Evolutionary conservation across 1,140 invertebrate species (phyloP).

Genomic region (Cataglyphis hispanica): DNA sequence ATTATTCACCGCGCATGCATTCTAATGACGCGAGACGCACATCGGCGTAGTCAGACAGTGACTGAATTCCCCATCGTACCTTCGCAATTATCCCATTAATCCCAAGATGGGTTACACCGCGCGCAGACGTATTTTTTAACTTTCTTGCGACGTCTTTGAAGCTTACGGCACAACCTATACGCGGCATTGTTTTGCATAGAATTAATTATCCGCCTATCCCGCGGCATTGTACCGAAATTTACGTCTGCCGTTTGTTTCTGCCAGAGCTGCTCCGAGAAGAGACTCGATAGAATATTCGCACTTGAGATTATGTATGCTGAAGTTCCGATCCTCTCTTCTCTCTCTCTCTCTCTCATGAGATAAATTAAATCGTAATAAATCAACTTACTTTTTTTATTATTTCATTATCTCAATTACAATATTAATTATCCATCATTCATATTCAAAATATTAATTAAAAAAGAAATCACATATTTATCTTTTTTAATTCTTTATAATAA

Average conservation of each 20-base stretch:
- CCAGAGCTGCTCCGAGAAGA: neutral
- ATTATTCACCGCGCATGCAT: conserved; percentile 46
- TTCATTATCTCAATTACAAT: neutral
- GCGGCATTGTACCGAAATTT: conserved; percentile 62
- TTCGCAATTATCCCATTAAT: conserved; percentile 63
- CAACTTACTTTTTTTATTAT: neutral
- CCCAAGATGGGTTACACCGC: conserved; percentile 33
- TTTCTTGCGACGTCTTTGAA: conserved; percentile 40
- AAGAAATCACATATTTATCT: neutral
- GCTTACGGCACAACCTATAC: conserved; percentile 33
- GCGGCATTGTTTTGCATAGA: conserved; percentile 27
- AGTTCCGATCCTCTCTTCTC: neutral
- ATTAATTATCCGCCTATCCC: conserved; percentile 59
- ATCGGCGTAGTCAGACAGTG: conserved; percentile 48
- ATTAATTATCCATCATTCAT: neutral
- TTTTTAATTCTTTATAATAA: conserved; percentile 1
- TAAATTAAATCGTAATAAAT: neutral
- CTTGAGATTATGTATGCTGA: neutral
- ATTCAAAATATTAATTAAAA: neutral
- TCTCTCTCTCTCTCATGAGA: neutral
- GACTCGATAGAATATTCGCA: neutral
- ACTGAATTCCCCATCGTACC: conserved; percentile 55
- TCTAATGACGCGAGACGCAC: conserved; percentile 39
- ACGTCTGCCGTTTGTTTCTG: conserved; percentile 58
- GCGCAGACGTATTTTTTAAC: conserved; percentile 39